Evolutionary conservation across 1,140 invertebrate genomes (phyloP).

Genomic region (Eumeta japonica): DNA sequence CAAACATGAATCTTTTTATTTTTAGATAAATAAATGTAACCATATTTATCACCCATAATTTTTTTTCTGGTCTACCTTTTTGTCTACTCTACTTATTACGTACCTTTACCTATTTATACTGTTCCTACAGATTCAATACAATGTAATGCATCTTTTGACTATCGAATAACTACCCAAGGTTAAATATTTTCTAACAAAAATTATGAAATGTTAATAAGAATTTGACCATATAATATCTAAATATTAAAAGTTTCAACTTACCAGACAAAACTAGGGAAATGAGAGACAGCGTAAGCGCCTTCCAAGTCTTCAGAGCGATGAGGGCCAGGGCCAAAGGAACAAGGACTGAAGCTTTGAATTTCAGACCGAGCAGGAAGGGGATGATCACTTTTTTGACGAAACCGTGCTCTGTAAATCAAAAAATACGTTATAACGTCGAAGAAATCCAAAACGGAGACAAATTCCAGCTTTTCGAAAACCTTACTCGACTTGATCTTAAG

Average conservation of each 20-base stretch:
- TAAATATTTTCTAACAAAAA: no score
- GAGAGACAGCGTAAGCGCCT: slow-evolving; percentile 79
- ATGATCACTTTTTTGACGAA: slow-evolving; percentile 81
- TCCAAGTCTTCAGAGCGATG: slow-evolving; percentile 85
- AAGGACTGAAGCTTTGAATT: slow-evolving; percentile 79
- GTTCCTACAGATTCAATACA: no score
- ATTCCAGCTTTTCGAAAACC: no score
- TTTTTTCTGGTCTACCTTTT: no score
- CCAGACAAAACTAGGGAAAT: slow-evolving; percentile 74
- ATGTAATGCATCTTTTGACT: no score
- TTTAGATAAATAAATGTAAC: no score
- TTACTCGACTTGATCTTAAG: slow-evolving; percentile 52
- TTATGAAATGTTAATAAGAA: not conserved
- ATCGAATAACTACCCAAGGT: no score
- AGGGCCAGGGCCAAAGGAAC: slow-evolving; percentile 76
- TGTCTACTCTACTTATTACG: no score
- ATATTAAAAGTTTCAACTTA: slow-evolving; percentile 16
- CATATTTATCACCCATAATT: no score
- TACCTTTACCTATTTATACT: no score
- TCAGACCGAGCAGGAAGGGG: slow-evolving; percentile 79
- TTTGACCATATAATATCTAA: not conserved
- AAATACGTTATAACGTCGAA: slow-evolving; percentile 7
- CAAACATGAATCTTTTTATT: no score
- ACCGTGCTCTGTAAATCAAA: slow-evolving; percentile 64
- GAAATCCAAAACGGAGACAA: no score